Evolutionary conservation across 23 tunicate genomes (phyloP).

Genomic region (Aplidium turbinatum): DNA sequence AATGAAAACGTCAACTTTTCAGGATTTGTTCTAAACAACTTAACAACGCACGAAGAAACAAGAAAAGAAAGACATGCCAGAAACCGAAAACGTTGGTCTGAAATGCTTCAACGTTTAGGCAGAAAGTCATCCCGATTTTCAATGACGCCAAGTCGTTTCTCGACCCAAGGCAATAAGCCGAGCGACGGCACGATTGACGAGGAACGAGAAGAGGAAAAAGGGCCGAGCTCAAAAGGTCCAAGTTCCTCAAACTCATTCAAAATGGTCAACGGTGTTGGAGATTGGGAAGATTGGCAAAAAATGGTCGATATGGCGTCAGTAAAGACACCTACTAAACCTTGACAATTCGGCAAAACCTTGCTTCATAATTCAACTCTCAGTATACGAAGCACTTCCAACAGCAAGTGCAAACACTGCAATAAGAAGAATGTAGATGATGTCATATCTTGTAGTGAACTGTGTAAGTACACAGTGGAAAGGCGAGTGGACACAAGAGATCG

Average conservation of each 20-base stretch:
- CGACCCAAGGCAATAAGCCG: slow-evolving; percentile 21
- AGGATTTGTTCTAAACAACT: slow-evolving; percentile 29
- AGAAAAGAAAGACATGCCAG: slow-evolving; percentile 45
- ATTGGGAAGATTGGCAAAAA: slow-evolving; percentile 58
- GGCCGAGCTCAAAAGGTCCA: slow-evolving; percentile 31
- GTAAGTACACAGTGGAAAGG: no score
- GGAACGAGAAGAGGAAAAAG: slow-evolving; percentile 62
- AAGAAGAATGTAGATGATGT: no score
- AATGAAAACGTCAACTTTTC: slow-evolving; percentile 23
- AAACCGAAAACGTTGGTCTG: slow-evolving; percentile 48
- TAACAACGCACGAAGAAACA: slow-evolving; percentile 37
- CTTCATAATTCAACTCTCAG: not conserved
- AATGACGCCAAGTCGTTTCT: slow-evolving; percentile 19
- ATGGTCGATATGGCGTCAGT: slow-evolving; percentile 53
- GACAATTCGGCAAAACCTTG: no score
- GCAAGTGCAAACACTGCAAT: not conserved
- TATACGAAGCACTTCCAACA: not conserved
- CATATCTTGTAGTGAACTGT: no score
- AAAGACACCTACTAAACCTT: no score
- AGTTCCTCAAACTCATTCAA: slow-evolving; percentile 32
- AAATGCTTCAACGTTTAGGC: slow-evolving; percentile 30
- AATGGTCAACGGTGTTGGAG: slow-evolving; percentile 11
- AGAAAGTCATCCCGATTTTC: slow-evolving; percentile 22
- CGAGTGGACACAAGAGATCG: no score
- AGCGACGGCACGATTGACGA: slow-evolving; percentile 85